Evolutionary conservation across 2,888 invertebrate genomes (phyloP), one percentile per base, ranked within the genome.

Genomic region (Bimastos eiseni): DNA sequence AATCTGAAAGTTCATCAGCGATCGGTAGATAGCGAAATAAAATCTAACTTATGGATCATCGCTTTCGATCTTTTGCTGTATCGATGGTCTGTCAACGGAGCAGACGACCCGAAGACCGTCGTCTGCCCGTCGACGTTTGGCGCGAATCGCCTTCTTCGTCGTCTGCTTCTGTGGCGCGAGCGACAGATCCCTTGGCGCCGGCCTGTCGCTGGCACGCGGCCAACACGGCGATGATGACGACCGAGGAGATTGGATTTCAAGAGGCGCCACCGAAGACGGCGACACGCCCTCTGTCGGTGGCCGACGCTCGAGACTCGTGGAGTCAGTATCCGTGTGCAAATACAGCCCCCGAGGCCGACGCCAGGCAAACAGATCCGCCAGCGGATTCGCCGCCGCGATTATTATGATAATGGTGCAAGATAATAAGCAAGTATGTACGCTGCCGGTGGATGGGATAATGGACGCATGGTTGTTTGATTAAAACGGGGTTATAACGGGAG

Each of bases 201-300:
- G n/a, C 34, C 21, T 36, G 86, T 36, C 86, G 86, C 34, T 37
- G 86, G 36, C 86, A 37, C n/a, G 36, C 86, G 37, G 37, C 34
- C 86, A 37, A 86, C 37, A 17, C 84, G 15, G 13, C 84, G 34
- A 84, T 34, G 34, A 30, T 6, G 34, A 84, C 84, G 86, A 86
- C 70, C 86, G 86, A 86, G 37, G 86, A 86, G 86, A 86, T 86
- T 86, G 86, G 86, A 86, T 86, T 86, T 86, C 86, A 86, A 86
- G 86, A 86, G 86, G 86, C 86, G 86, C 86, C 86, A 36, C 36
- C 70, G 70, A 70, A 70, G 70, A 70, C 70, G 8, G 70, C 70
- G 70, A 70, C 70, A 70, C 70, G 70, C 70, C 70, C 70, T 70
- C 70, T 70, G 70, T 70, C 70, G 70, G 70, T 70, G 5, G 70